phyloP scores from a whole-genome alignment of 1,140 invertebrate genomes.

The Apis florea region DNA sequence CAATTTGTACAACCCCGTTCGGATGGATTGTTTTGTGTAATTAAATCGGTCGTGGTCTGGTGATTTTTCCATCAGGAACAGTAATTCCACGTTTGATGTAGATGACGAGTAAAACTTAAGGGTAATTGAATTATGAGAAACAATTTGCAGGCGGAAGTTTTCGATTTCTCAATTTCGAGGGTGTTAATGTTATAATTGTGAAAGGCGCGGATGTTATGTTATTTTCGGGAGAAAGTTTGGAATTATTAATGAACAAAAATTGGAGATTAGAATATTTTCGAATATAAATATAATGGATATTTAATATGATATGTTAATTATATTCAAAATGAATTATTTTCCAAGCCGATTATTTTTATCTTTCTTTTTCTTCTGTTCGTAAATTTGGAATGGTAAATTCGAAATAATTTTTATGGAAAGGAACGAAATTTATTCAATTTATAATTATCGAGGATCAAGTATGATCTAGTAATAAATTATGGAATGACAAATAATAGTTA shows the following conservation, averaged over 20 bases:
- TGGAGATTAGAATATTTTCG: too few relatives aligned
- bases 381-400: not conserved
- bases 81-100: not conserved
- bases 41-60: not conserved
- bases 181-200: too few relatives aligned
- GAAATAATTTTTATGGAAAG: not conserved
- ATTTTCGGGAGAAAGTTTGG: too few relatives aligned
- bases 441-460: not conserved
- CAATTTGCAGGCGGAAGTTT: not conserved
- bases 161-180: not conserved
- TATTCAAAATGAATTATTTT: not conserved
- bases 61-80: not conserved
- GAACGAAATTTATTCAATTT: not conserved
- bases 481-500: not conserved
- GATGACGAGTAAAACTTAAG: too few relatives aligned
- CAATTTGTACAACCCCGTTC: not conserved
- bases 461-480: not conserved
- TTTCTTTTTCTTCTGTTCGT: not conserved
- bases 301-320: not conserved
- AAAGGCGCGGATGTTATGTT: too few relatives aligned
- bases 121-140: not conserved
- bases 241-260: too few relatives aligned
- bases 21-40: constrained; percentile 1
- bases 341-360: not conserved
- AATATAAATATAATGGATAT: too few relatives aligned